Percentiles rank a stretch among this genome's conserved stretches.
These are phyloP conservation scores for Linnaemya tessellans DNA, from an alignment of 2,888 invertebrate genomes.

Conservation along the genomic window DNA sequence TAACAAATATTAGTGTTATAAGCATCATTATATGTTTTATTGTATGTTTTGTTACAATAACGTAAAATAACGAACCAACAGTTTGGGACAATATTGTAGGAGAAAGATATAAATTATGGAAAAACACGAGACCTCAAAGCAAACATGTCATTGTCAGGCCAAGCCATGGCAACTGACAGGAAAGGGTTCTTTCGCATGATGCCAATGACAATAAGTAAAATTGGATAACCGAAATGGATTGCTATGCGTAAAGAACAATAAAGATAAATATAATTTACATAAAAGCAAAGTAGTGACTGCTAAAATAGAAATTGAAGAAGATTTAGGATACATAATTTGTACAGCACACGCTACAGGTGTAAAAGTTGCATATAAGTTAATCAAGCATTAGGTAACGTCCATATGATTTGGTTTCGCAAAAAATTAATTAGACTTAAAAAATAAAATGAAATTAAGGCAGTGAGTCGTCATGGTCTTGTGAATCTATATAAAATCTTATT, in stretches of 20 bases:
- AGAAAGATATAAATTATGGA: neutral
- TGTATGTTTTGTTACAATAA: neutral
- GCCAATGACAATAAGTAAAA: neutral
- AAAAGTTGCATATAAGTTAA: too few relatives aligned
- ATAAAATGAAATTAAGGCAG: too few relatives aligned
- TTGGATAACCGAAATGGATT: neutral
- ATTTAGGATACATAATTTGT: neutral
- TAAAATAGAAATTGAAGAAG: neutral
- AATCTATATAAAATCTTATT: too few relatives aligned
- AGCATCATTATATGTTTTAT: conserved; percentile 30
- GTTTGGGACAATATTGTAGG: neutral
- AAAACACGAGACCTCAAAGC: neutral
- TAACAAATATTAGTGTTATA: conserved; percentile 40
- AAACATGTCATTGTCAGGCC: conserved; percentile 1
- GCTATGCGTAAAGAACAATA: neutral
- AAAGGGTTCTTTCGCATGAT: neutral
- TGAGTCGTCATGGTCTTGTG: too few relatives aligned
- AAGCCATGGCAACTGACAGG: neutral
- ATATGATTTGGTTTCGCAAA: too few relatives aligned
- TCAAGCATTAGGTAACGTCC: too few relatives aligned
- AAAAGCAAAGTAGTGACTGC: neutral
- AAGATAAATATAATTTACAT: neutral
- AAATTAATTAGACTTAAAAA: too few relatives aligned
- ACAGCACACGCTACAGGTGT: neutral
- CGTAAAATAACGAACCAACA: neutral